Evolutionary conservation across 2,797 vertebrate genomes (phyloP), one percentile per base, ranked within the genome.

Genomic region (Dipus sagitta): DNA sequence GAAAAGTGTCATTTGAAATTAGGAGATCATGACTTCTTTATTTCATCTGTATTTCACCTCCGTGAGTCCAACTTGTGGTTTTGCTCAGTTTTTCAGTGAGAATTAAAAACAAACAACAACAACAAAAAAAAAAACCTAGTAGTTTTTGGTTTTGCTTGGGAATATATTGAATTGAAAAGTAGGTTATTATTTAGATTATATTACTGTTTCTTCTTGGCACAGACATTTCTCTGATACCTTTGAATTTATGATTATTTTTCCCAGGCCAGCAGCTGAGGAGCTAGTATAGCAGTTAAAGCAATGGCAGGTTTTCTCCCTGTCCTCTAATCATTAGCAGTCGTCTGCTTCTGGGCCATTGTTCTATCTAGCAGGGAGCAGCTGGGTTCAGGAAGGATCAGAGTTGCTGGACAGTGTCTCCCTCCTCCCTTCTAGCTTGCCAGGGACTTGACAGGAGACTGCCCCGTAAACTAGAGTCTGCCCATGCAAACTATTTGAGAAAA

Each of bases 401-500:
- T 17, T 42, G 10, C 71, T 38, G 58, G 54, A 58, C 21, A 54
- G 67, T 62, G 6, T 88, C 75, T 81, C 60, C 67, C 82, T 62
- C 75, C 30, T 84, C 30, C 1, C 65, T 54, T 30, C n/a, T 72
- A 38, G 70, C 71, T 87, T 85, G 88, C 95, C 90, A 93, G 70
- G 42, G 80, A 26, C 38, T 83, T 82, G 84, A 90, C 28, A 77
- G 95, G 90, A 95, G 92, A 30, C 91, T 86, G 70, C 90, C 75
- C 74, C 38, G 88, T 68, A 87, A 68, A 88, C 76, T 68, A 87
- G 26, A 78, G 86, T 87, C 92, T 94, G 88, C 88, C 79, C 94
- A 26, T 94, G 82, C 76, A 96, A 76, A 93, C 93, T 92, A 15
- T 65, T 95, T 90, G 79, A 87, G 88, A 92, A 96, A 95, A 92